These are phyloP conservation scores for Drosophila kikkawai DNA, from an alignment of 1,140 invertebrate genomes.

Conservation along the genomic window DNA sequence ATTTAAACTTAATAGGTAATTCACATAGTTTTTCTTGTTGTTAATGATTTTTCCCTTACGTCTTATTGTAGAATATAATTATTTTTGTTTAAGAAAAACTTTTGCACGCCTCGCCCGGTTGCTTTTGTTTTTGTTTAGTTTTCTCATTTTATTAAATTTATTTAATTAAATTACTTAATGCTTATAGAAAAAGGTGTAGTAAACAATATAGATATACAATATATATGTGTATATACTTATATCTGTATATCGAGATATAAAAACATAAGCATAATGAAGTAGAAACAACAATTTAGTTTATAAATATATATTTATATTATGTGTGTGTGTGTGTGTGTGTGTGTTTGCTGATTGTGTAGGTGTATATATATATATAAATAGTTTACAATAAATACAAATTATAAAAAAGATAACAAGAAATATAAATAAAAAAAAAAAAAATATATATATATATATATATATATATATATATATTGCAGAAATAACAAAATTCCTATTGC, in stretches of 20 bases:
- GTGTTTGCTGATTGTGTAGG: slow-evolving; percentile 34
- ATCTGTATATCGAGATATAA: slow-evolving; percentile 59
- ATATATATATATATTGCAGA: slow-evolving; percentile 15
- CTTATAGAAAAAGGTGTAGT: slow-evolving; percentile 64
- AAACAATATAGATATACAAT: slow-evolving; percentile 68
- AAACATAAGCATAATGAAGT: slow-evolving; percentile 65
- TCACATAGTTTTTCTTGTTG: slow-evolving; percentile 62
- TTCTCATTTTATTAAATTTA: slow-evolving; percentile 69
- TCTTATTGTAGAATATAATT: slow-evolving; percentile 67
- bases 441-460: too few species aligned
- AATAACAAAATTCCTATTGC: slow-evolving; percentile 52
- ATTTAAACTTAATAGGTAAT: slow-evolving; percentile 77
- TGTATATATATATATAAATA: slow-evolving; percentile 41
- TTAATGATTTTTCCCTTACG: slow-evolving; percentile 50
- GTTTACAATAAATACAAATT: slow-evolving; percentile 74
- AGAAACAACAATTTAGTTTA: slow-evolving; percentile 77
- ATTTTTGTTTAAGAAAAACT: slow-evolving; percentile 72
- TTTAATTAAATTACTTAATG: slow-evolving; percentile 76
- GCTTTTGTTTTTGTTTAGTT: slow-evolving; percentile 37
- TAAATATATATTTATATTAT: slow-evolving; percentile 66
- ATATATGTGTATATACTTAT: slow-evolving; percentile 41
- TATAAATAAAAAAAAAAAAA: slow-evolving; percentile 32
- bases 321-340: slow-evolving; percentile 27
- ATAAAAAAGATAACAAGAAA: slow-evolving; percentile 62
- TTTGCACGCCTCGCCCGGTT: slow-evolving; percentile 36